phyloP scores from a whole-genome alignment of 2,113 vertebrate genomes.

The Tretioscincus oriximinensis region DNA sequence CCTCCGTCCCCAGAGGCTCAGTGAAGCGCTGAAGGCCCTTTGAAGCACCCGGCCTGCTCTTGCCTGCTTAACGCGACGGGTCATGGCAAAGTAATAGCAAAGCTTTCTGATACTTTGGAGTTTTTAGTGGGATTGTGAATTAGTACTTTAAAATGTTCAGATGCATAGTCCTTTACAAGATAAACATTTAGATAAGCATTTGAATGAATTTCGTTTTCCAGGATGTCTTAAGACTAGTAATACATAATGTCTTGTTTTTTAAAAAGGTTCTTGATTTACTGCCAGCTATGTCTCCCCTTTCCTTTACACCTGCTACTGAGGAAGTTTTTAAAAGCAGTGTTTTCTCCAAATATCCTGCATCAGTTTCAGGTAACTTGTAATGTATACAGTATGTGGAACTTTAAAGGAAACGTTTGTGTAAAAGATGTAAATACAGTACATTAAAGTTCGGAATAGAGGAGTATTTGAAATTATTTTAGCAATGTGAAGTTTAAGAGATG shows the following conservation, averaged over 20 bases:
- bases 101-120: background rate
- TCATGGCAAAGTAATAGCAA: no score
- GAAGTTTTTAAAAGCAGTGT: slow-evolving; percentile 56
- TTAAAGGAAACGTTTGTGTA: background rate
- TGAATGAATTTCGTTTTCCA: background rate
- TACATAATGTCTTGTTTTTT: background rate
- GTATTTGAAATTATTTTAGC: no score
- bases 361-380: slow-evolving; percentile 73
- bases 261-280: slow-evolving; percentile 76
- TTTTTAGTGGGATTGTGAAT: background rate
- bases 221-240: background rate
- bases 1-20: no score
- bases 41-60: no score
- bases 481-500: no score
- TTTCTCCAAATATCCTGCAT: slow-evolving; percentile 66
- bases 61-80: no score
- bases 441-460: background rate
- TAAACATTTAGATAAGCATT: background rate
- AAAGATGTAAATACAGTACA: background rate
- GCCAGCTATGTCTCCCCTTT: slow-evolving; percentile 67
- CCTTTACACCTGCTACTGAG: slow-evolving; percentile 72
- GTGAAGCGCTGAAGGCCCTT: no score
- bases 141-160: background rate
- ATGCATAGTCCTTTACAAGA: background rate
- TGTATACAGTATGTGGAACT: background rate